These are phyloP conservation scores for Canis aureus DNA, from an alignment of 2,113 vertebrate species.

Conservation along the genomic window DNA sequence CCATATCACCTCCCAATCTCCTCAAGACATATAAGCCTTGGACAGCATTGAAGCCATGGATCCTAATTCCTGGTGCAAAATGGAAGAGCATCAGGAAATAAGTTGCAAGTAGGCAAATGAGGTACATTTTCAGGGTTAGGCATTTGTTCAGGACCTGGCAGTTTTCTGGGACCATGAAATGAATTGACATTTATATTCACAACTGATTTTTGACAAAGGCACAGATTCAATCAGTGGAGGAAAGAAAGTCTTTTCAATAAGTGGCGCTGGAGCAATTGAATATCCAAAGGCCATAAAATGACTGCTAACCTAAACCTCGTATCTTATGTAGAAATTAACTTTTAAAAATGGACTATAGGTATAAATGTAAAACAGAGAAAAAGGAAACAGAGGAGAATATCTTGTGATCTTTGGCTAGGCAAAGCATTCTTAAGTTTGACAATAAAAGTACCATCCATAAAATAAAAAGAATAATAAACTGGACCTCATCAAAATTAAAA, in stretches of 20 bases:
- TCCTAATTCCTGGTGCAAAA: not conserved
- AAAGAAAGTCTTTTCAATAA: slow-evolving; percentile 24
- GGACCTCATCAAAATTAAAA: slow-evolving; percentile 21
- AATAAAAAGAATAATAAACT: slow-evolving; percentile 22
- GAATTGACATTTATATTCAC: not conserved
- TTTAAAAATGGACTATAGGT: slow-evolving; percentile 32
- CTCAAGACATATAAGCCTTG: not conserved
- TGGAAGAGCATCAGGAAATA: slow-evolving; percentile 35
- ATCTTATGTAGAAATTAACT: slow-evolving; percentile 33
- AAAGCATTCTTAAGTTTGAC: slow-evolving; percentile 12
- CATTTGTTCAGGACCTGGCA: slow-evolving; percentile 33
- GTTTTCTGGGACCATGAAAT: slow-evolving; percentile 12
- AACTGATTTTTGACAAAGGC: slow-evolving; percentile 24
- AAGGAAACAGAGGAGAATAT: slow-evolving; percentile 20
- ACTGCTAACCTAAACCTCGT: not conserved
- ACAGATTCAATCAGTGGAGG: not conserved
- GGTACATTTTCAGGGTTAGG: not conserved
- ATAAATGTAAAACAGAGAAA: slow-evolving; percentile 35
- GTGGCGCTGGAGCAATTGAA: not conserved
- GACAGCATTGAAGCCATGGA: not conserved
- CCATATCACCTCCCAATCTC: not conserved
- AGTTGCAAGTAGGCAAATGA: not conserved
- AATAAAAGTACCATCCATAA: slow-evolving; percentile 1
- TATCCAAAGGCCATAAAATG: not conserved
- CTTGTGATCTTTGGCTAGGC: not conserved